A percentile compares a stretch with the other conserved stretches of the same genome.
Evolutionary conservation across 1,140 invertebrate genomes (phyloP).

Genomic region (Vanessa atalanta): DNA sequence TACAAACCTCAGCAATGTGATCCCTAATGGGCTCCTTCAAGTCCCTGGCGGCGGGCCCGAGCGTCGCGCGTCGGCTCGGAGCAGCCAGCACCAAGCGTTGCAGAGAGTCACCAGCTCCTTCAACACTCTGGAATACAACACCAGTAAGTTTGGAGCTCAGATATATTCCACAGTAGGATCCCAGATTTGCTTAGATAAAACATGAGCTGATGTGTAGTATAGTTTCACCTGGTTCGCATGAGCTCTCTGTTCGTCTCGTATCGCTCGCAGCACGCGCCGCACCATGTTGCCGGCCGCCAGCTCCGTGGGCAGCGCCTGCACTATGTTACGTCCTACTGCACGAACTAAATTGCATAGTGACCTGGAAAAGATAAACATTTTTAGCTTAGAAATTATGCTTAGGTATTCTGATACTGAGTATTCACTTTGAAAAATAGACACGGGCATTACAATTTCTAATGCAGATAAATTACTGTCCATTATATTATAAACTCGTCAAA

Average conservation of each 20-base stretch:
- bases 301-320: constrained; percentile 50
- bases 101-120: constrained; percentile 57
- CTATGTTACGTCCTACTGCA: constrained; percentile 44
- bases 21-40: constrained; percentile 55
- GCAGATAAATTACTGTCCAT: too few species aligned
- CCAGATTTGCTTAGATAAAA: too few species aligned
- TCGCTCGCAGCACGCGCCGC: constrained; percentile 58
- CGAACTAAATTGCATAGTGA: constrained; percentile 50
- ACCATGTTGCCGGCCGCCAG: constrained; percentile 59
- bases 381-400: not conserved
- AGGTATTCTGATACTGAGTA: not conserved
- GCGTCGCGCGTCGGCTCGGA: constrained; percentile 48
- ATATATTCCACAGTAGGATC: not conserved
- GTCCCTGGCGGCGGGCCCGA: constrained; percentile 43
- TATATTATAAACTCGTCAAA: too few species aligned
- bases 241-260: constrained; percentile 61
- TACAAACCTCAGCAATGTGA: constrained; percentile 62
- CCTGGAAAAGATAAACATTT: constrained; percentile 32
- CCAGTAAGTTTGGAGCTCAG: too few species aligned
- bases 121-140: constrained; percentile 46
- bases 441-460: not conserved
- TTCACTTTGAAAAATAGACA: not conserved
- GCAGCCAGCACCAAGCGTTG: constrained; percentile 61
- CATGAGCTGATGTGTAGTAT: too few species aligned
- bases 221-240: constrained; percentile 55